phyloP scores from a whole-genome alignment of 2,797 vertebrate species.

The Acestrorhynchus altus region DNA sequence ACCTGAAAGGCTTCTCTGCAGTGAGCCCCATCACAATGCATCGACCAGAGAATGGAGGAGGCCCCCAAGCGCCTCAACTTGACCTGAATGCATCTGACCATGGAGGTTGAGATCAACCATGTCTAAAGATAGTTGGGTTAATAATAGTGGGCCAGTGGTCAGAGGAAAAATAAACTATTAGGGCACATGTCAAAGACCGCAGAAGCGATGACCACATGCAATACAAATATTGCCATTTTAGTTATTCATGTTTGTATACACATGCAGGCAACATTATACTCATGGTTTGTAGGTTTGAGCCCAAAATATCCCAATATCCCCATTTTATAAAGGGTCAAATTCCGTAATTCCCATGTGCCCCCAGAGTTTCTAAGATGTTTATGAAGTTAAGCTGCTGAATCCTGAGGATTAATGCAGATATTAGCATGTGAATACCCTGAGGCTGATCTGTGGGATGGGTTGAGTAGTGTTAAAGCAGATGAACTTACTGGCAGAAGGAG shows the following conservation, averaged over 20 bases:
- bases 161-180: constrained; percentile 8
- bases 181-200: not conserved
- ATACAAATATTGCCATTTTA: too few relatives aligned
- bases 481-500: constrained; percentile 58
- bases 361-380: too few relatives aligned
- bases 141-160: not conserved
- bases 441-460: not conserved
- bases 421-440: not conserved
- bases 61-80: not conserved
- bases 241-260: not conserved
- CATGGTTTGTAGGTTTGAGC: too few relatives aligned
- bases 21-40: not conserved
- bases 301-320: too few relatives aligned
- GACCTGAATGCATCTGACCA: not conserved
- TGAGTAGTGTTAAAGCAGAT: not conserved
- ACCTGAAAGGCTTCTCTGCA: not conserved
- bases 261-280: too few relatives aligned
- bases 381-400: not conserved
- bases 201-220: too few relatives aligned
- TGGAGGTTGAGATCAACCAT: not conserved
- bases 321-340: too few relatives aligned
- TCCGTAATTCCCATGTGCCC: too few relatives aligned
- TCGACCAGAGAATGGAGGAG: not conserved
- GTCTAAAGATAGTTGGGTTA: constrained; percentile 2
- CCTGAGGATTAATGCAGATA: not conserved